Conservation (phyloP, 2,888 invertebrate genomes). For the Lydus trimaculatus region DNA sequence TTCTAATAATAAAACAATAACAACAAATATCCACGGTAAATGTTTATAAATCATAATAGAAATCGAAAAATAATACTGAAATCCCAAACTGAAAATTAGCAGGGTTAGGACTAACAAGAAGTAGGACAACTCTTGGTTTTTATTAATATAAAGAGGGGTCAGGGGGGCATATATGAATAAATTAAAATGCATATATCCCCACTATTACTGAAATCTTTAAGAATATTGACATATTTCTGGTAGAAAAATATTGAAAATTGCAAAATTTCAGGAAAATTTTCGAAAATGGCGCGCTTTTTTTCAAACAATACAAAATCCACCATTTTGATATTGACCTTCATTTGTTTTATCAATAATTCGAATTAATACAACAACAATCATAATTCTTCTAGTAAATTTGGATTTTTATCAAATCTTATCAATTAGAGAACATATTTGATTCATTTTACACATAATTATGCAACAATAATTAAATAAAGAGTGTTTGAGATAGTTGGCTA, state of each 20-base stretch:
- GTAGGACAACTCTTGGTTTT: constrained; percentile 30
- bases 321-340: not conserved
- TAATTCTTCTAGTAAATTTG: not conserved
- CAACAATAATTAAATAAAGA: not conserved
- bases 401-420: not conserved
- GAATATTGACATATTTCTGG: not conserved
- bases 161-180: constrained; percentile 38
- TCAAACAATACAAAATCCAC: not conserved
- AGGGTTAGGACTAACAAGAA: constrained; percentile 45
- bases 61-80: constrained; percentile 25
- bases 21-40: constrained; percentile 40
- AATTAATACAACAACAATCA: not conserved
- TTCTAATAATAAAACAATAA: constrained; percentile 42
- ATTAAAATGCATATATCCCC: constrained; percentile 36
- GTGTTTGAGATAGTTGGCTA: not conserved
- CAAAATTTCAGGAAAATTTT: not conserved
- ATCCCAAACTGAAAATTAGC: constrained; percentile 42
- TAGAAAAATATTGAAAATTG: not conserved
- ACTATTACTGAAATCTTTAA: constrained; percentile 14
- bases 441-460: not conserved
- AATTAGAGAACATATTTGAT: not conserved
- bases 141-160: constrained; percentile 31
- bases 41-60: constrained; percentile 39
- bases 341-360: not conserved
- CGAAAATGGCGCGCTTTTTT: not conserved